Evolutionary conservation across 2,113 vertebrate species (phyloP).

Genomic region (Synchiropus splendidus): DNA sequence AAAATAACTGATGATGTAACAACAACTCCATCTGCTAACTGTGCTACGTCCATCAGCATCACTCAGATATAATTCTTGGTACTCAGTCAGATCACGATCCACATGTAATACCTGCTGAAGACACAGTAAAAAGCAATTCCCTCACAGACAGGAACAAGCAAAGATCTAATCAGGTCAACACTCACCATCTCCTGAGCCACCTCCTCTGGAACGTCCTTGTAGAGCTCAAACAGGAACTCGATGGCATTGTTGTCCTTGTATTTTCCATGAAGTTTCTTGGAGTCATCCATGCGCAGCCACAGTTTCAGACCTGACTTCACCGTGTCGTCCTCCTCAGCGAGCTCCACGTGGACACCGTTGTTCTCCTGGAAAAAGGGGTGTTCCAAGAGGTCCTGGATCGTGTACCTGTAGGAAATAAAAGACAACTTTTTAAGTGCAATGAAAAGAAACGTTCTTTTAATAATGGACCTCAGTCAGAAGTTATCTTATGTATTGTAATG

Average conservation of each 20-base stretch:
- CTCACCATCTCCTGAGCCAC: constrained; percentile 96
- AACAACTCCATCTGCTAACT: no score
- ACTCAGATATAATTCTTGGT: no score
- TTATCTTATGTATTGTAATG: no score
- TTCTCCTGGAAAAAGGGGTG: constrained; percentile 94
- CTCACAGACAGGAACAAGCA: no score
- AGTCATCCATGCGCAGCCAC: constrained; percentile 91
- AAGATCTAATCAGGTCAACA: not conserved
- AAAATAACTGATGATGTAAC: no score
- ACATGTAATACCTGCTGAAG: no score
- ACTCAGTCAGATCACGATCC: no score
- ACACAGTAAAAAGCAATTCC: no score
- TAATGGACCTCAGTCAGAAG: no score
- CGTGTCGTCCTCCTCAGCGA: constrained; percentile 87
- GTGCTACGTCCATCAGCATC: no score
- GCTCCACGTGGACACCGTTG: constrained; percentile 85
- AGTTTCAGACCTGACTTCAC: constrained; percentile 84
- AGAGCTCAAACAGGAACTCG: constrained; percentile 91
- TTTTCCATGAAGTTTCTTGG: constrained; percentile 82
- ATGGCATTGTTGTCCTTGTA: constrained; percentile 96
- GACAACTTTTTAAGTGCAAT: no score
- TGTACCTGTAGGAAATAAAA: constrained; percentile 67
- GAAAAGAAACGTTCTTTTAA: no score
- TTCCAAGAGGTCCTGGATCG: constrained; percentile 89
- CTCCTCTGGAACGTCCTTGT: constrained; percentile 88